A percentile compares a stretch with the other conserved stretches of the same genome.
phyloP scores from a whole-genome alignment of 2,888 invertebrate genomes.

The Dryomyza anilis region DNA sequence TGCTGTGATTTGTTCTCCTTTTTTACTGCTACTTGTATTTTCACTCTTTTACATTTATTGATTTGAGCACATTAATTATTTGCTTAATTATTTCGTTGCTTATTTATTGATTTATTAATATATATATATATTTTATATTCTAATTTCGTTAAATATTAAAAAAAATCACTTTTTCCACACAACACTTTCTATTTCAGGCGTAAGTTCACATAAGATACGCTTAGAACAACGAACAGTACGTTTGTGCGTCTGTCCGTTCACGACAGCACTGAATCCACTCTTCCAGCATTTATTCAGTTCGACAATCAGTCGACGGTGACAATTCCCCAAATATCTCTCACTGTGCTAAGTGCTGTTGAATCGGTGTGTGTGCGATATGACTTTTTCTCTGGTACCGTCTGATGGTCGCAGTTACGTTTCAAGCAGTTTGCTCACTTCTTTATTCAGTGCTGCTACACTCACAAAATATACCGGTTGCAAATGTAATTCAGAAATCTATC shows the following conservation, averaged over 20 bases:
- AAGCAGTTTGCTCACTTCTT: too few relatives aligned
- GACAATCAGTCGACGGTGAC: not conserved
- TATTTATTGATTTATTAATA: not conserved
- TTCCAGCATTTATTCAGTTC: not conserved
- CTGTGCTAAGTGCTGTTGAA: not conserved
- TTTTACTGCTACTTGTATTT: too few relatives aligned
- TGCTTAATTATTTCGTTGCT: conserved; percentile 12
- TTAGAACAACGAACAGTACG: conserved; percentile 37
- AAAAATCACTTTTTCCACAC: too few relatives aligned
- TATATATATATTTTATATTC: not conserved
- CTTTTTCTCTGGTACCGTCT: not conserved
- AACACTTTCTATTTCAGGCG: not conserved
- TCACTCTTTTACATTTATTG: too few relatives aligned
- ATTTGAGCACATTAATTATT: too few relatives aligned
- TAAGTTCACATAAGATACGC: not conserved
- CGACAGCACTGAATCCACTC: conserved; percentile 43
- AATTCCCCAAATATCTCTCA: not conserved
- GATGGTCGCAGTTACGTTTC: not conserved
- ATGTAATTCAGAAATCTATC: too few relatives aligned
- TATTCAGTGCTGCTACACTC: too few relatives aligned
- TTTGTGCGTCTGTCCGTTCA: conserved; percentile 44
- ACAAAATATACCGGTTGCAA: too few relatives aligned
- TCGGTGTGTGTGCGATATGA: not conserved
- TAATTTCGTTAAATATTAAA: too few relatives aligned
- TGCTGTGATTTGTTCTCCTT: too few relatives aligned